Conservation (phyloP, 1,140 invertebrate species). For the Nautilus pompilius region DNA sequence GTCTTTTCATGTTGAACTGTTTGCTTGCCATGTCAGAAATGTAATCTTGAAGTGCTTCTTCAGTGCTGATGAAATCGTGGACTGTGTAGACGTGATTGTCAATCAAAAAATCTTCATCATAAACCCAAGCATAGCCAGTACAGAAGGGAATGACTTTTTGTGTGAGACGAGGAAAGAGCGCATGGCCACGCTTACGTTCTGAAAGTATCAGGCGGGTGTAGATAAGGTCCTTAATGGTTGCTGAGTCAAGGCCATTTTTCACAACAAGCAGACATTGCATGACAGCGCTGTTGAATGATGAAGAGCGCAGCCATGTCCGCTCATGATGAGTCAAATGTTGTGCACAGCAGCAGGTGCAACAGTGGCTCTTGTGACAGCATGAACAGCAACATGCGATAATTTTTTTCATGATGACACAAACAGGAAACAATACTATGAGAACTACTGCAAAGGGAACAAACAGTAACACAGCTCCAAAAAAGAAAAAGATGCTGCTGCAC, state of each 20-base stretch:
- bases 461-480: constrained; percentile 49
- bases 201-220: constrained; percentile 55
- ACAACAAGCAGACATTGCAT: constrained; percentile 59
- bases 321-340: constrained; percentile 52
- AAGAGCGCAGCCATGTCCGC: constrained; percentile 57
- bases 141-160: constrained; percentile 53
- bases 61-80: constrained; percentile 38
- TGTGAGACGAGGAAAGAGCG: constrained; percentile 58
- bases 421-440: constrained; percentile 38
- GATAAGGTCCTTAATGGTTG: constrained; percentile 56
- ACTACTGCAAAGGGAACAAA: constrained; percentile 41
- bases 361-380: constrained; percentile 26
- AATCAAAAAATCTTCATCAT: constrained; percentile 58
- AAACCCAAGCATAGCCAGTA: constrained; percentile 59
- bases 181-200: constrained; percentile 47
- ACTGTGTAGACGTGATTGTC: constrained; percentile 60
- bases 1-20: constrained; percentile 52
- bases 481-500: constrained; percentile 45
- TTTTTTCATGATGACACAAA: constrained; percentile 49
- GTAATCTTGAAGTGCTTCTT: constrained; percentile 54
- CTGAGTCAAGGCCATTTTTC: constrained; percentile 55
- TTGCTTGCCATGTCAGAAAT: constrained; percentile 54
- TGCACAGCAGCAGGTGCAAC: constrained; percentile 36
- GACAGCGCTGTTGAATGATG: constrained; percentile 50
- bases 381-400: constrained; percentile 31